These are phyloP conservation scores for Drepana falcataria DNA, from an alignment of 2,888 invertebrate genomes.

Conservation along the genomic window DNA sequence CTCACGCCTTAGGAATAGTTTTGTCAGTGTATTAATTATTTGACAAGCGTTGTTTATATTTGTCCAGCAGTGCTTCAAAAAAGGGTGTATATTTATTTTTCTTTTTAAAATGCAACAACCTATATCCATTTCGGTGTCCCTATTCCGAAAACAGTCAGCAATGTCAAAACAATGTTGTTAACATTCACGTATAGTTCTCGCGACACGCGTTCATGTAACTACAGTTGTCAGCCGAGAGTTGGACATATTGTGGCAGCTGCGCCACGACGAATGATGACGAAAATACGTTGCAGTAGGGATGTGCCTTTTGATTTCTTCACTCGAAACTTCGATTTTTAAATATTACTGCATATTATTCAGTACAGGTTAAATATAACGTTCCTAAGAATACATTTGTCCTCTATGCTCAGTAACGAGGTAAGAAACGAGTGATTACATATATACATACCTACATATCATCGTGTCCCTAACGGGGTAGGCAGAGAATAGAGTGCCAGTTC, in stretches of 20 bases:
- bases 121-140: conserved; percentile 13
- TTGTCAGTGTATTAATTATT: too few species aligned
- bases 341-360: background rate
- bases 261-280: conserved; percentile 39
- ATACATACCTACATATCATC: too few species aligned
- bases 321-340: conserved; percentile 7
- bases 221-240: conserved; percentile 34
- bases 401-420: too few species aligned
- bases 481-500: too few species aligned
- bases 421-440: too few species aligned
- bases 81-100: background rate
- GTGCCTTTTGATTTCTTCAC: conserved; percentile 8
- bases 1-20: too few species aligned
- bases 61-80: too few species aligned
- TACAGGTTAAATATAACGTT: too few species aligned
- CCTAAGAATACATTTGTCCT: too few species aligned
- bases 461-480: too few species aligned
- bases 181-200: conserved; percentile 46
- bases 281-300: conserved; percentile 52
- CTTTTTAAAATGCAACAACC: background rate
- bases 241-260: conserved; percentile 70
- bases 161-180: conserved; percentile 76
- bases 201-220: conserved; percentile 39
- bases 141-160: conserved; percentile 53
- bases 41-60: too few species aligned